Conservation (phyloP, 2,888 invertebrate genomes). For the Villa cingulata region DNA sequence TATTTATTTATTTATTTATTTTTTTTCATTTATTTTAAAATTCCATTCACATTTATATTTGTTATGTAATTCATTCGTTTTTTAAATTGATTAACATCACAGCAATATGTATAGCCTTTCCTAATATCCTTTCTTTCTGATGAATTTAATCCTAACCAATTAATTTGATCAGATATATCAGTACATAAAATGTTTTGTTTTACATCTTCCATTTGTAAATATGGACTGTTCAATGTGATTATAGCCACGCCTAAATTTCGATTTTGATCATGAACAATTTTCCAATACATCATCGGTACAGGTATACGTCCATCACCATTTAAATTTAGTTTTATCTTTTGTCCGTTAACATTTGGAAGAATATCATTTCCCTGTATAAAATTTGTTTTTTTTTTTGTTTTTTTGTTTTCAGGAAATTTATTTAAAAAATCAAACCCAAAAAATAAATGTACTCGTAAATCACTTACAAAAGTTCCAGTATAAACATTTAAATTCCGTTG, state of each 20-base stretch:
- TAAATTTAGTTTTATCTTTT: slow-evolving; percentile 21
- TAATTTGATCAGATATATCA: slow-evolving; percentile 21
- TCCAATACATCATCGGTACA: slow-evolving; percentile 35
- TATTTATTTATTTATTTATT: too few species aligned
- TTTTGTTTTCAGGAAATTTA: too few species aligned
- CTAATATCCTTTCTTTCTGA: slow-evolving; percentile 5
- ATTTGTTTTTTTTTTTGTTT: not conserved
- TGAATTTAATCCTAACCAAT: slow-evolving; percentile 24
- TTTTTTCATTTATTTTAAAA: slow-evolving; percentile 13
- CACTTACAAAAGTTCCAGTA: slow-evolving; percentile 27
- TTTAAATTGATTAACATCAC: slow-evolving; percentile 24
- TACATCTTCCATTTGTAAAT: slow-evolving; percentile 13
- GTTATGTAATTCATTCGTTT: slow-evolving; percentile 5
- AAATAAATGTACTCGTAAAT: not conserved
- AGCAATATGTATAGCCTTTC: slow-evolving; percentile 30
- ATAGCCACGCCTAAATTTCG: slow-evolving; percentile 29
- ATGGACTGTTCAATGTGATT: slow-evolving; percentile 36
- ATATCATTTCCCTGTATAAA: slow-evolving; percentile 22
- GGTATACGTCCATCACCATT: slow-evolving; percentile 20
- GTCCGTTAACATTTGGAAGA: slow-evolving; percentile 23
- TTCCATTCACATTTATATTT: slow-evolving; percentile 13
- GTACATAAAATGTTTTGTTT: slow-evolving; percentile 22
- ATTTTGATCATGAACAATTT: slow-evolving; percentile 31
- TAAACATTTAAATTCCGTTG: slow-evolving; percentile 21
- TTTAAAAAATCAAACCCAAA: not conserved